phyloP scores from a whole-genome alignment of 2,113 vertebrate species.

The Potamarius usumacintae region DNA sequence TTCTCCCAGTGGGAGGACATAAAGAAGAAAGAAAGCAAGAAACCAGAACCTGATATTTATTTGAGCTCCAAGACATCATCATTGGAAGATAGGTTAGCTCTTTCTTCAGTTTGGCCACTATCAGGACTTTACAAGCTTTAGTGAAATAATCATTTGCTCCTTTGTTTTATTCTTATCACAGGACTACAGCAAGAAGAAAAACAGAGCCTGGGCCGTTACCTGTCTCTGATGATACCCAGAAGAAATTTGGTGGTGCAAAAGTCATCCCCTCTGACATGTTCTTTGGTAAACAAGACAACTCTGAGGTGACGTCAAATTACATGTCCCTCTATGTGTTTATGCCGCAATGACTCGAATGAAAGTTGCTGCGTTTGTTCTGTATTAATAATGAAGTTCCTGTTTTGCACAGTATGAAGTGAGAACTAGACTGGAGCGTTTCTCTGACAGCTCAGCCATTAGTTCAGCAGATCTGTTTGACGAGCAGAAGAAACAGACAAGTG shows the following conservation, averaged over 20 bases:
- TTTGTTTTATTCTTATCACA: conserved; percentile 51
- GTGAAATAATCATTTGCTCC: background rate
- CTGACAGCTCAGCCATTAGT: conserved; percentile 84
- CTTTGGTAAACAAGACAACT: conserved; percentile 87
- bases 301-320: conserved; percentile 73
- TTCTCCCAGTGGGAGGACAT: conserved; percentile 80
- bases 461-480: conserved; percentile 94
- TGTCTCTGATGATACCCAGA: conserved; percentile 82
- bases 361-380: background rate
- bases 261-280: conserved; percentile 97
- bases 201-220: conserved; percentile 65
- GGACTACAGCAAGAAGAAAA: conserved; percentile 80
- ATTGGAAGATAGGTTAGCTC: conserved; percentile 78
- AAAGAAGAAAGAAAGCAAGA: conserved; percentile 79
- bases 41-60: conserved; percentile 72
- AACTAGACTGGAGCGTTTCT: conserved; percentile 83
- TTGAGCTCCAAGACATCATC: conserved; percentile 70
- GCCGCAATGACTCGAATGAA: background rate
- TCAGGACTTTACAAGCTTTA: background rate
- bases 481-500: conserved; percentile 84
- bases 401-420: conserved; percentile 83
- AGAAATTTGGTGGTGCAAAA: conserved; percentile 88
- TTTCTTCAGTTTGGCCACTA: background rate
- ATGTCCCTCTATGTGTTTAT: background rate
- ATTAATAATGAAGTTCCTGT: background rate